Evolutionary conservation across 2,888 invertebrate species (phyloP).

Genomic region (Copidosoma aretas): DNA sequence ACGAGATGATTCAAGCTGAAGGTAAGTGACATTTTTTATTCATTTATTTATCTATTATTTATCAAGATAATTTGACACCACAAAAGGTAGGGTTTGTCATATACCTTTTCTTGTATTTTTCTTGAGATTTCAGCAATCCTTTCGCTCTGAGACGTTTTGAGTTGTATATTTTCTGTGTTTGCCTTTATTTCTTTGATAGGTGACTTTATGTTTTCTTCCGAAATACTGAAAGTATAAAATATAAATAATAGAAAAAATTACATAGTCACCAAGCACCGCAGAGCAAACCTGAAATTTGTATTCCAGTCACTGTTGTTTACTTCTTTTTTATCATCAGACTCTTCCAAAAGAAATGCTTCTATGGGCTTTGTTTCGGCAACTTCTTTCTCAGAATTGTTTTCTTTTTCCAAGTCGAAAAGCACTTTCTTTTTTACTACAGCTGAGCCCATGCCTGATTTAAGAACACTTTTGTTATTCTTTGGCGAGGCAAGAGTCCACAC

Average conservation of each 20-base stretch:
- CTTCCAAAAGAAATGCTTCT: conserved; percentile 34
- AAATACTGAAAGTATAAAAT: conserved; percentile 39
- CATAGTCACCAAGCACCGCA: not conserved
- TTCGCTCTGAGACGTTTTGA: conserved; percentile 65
- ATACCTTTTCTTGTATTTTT: conserved; percentile 67
- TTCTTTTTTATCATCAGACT: conserved; percentile 51
- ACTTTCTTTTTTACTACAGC: conserved; percentile 71
- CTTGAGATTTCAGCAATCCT: conserved; percentile 67
- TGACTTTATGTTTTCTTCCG: conserved; percentile 62
- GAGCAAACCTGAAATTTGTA: conserved; percentile 63
- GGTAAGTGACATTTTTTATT: conserved; percentile 15
- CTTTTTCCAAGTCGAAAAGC: conserved; percentile 68
- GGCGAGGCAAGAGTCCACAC: conserved; percentile 47
- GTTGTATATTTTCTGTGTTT: conserved; percentile 56
- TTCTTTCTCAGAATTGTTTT: conserved; percentile 20
- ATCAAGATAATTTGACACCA: not conserved
- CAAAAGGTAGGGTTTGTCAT: not conserved
- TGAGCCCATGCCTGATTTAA: conserved; percentile 66
- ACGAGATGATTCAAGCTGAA: conserved; percentile 51
- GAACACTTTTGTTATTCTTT: conserved; percentile 65
- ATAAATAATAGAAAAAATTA: not conserved
- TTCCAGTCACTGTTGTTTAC: conserved; percentile 66
- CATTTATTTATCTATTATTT: too few species aligned
- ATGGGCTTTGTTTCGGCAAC: conserved; percentile 22
- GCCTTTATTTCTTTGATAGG: conserved; percentile 40